Conservation (phyloP, 30 jellyfish, hydroid and myxozoan species). For the Hydractinia echinata region DNA sequence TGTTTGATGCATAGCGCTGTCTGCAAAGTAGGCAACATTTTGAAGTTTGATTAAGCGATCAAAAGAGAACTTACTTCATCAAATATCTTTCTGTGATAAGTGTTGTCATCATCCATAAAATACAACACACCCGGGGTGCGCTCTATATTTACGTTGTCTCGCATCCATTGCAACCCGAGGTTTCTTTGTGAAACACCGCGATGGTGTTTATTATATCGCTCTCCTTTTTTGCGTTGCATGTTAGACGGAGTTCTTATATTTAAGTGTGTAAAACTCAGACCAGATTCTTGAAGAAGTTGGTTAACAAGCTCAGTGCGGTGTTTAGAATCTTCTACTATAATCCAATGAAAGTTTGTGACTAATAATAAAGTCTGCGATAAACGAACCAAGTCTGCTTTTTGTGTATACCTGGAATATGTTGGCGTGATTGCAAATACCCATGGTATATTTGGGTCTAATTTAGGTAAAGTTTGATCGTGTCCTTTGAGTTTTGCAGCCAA, state of each 20-base stretch:
- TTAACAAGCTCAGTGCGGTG: conserved; percentile 78
- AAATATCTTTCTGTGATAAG: conserved; percentile 72
- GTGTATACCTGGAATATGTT: conserved; percentile 85
- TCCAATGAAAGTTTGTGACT: conserved; percentile 91
- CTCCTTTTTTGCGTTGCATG: conserved; percentile 82
- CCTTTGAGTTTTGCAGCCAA: conserved; percentile 78
- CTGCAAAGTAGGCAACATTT: too few relatives aligned
- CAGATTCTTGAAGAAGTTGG: conserved; percentile 72
- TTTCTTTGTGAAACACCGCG: conserved; percentile 96
- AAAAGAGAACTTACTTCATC: conserved; percentile 64
- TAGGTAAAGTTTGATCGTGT: conserved; percentile 51
- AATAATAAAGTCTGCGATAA: conserved; percentile 75
- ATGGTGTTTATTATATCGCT: conserved; percentile 83
- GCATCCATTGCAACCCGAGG: conserved; percentile 75
- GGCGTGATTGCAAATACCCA: conserved; percentile 98
- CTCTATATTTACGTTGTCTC: conserved; percentile 75
- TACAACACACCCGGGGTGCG: conserved; percentile 89
- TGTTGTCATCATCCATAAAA: conserved; percentile 98
- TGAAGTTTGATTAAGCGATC: too few relatives aligned
- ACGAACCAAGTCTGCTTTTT: conserved; percentile 90
- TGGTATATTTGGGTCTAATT: conserved; percentile 85
- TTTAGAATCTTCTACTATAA: conserved; percentile 82
- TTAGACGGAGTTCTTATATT: conserved; percentile 73
- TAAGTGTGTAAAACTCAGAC: conserved; percentile 90
- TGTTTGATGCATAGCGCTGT: too few relatives aligned